Conservation (phyloP, 1,140 invertebrate species). For the Stenopsyche tienmushanensis region DNA sequence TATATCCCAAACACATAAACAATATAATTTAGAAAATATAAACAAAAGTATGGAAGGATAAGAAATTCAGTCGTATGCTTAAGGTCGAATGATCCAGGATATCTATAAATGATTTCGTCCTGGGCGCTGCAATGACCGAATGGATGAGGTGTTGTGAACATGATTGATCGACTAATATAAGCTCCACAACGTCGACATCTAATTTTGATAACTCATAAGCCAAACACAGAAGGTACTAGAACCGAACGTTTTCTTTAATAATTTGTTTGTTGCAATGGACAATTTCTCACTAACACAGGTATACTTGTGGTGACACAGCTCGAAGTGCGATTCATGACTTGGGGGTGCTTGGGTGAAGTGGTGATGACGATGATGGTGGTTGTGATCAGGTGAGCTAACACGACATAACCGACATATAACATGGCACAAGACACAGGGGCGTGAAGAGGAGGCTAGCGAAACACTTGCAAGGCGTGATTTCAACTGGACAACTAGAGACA, state of each 20-base stretch:
- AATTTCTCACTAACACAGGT: constrained; percentile 42
- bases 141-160: constrained; percentile 26
- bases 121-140: constrained; percentile 26
- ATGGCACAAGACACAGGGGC: constrained; percentile 13
- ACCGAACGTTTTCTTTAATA: constrained; percentile 23
- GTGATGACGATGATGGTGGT: background rate
- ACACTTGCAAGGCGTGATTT: constrained; percentile 22
- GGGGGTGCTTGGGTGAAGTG: constrained; percentile 10
- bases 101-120: background rate
- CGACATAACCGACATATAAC: constrained; percentile 5
- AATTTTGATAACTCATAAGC: constrained; percentile 28
- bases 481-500: constrained; percentile 9
- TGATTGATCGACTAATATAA: constrained; percentile 32
- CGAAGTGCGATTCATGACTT: constrained; percentile 24
- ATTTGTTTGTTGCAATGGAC: constrained; percentile 37
- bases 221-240: constrained; percentile 38
- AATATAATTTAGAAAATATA: too few relatives aligned
- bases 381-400: constrained; percentile 14
- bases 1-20: too few relatives aligned
- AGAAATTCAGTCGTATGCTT: too few relatives aligned
- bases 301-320: constrained; percentile 32
- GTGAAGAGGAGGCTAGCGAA: constrained; percentile 15
- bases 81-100: background rate
- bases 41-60: too few relatives aligned
- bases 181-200: constrained; percentile 28